Evolutionary conservation across 2,888 invertebrate genomes (phyloP), one percentile per base, ranked within the genome.

Genomic region (Lymantria dispar): DNA sequence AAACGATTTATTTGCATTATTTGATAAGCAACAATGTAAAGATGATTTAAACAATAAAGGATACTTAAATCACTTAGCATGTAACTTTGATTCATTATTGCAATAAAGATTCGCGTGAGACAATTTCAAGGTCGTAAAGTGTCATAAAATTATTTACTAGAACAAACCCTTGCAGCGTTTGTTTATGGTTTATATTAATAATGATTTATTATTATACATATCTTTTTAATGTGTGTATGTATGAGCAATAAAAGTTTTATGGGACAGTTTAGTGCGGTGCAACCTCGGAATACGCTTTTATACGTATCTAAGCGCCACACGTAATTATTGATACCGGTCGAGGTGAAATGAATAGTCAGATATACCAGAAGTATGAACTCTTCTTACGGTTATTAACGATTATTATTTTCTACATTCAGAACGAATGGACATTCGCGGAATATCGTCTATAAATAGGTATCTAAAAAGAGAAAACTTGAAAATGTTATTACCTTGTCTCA

Each of bases 221-320:
- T 85, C 80, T 74, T 80, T 50, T 82, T 86, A 87, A 87, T 86
- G 85, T 84, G 83, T 87, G 85, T 83, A 80, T 70, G 79, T 83
- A 85, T 84, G 84, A 83, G 69, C 78, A 72, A 83, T 88, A 85
- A 87, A 87, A 77, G 70, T 83, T 89, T 89, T 87, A 87, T 85
- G 83, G 75, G 80, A 80, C 84, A 82, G 70, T 84, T 85, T 78
- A 87, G 79, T 76, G 79, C 78, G 74, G 74, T 73, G 75, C 77
- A 84, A 83, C 83, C 78, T 82, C 83, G 74, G 80, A 80, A 79
- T 75, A 78, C 73, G 80, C 76, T 85, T 86, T 87, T 87, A 87
- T 87, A 82, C 80, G 74, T 81, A 83, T 80, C 79, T 84, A 83
- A 85, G 78, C 81, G 81, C 83, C 84, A 64, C 69, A 70, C 69